Evolutionary conservation across 2,113 vertebrate species (phyloP), one percentile per base, ranked within the genome.

Genomic region (Colistium nudipinnis): DNA sequence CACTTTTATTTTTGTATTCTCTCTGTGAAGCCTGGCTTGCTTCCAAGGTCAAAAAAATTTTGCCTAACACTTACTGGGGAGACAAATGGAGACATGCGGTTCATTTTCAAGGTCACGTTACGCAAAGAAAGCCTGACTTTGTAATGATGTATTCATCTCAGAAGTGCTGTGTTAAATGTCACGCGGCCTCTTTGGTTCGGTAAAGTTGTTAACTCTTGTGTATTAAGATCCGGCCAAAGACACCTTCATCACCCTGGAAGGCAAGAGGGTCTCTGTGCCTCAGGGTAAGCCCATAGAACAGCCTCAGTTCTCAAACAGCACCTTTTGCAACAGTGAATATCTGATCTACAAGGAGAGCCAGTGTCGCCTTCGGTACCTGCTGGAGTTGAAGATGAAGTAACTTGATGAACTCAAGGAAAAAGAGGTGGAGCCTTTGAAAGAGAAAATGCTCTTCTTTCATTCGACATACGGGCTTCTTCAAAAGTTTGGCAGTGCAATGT

Each of bases 311-410:
- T n/a, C 78, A 9, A 2, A 49, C 1, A 96, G 94, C 64, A 0
- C 0, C 48, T 99, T 98, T 86, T 2, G 0, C 41, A 95, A 96
- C 89, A 98, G 96, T 1, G 95, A 99, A 85, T 97, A 98, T 85
- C 91, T 98, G 52, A 91, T 97, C 88, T 98, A 97, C 88, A 86
- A 91, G 66, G 96, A 99, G 75, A 97, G 88, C 76, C 96, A 98
- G 85, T 95, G 96, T 70, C 73, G 87, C 52, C 84, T 98, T 30
- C 93, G 95, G 57, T 98, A 93, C 86, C 93, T 98, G 27, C 83
- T 98, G 64, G 93, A 96, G 83, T 68, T 98, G 7, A 65, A 3
- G 6, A 94, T 95, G 89, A 84, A 78, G 1, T 14, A 1, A n/a
- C n/a, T n/a, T 9, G 54, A 28, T 38, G 16, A 57, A 25, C 36